A percentile compares a stretch with the other conserved stretches of the same genome.
phyloP scores from a whole-genome alignment of 1,140 invertebrate genomes.

The Babylonia areolata region DNA sequence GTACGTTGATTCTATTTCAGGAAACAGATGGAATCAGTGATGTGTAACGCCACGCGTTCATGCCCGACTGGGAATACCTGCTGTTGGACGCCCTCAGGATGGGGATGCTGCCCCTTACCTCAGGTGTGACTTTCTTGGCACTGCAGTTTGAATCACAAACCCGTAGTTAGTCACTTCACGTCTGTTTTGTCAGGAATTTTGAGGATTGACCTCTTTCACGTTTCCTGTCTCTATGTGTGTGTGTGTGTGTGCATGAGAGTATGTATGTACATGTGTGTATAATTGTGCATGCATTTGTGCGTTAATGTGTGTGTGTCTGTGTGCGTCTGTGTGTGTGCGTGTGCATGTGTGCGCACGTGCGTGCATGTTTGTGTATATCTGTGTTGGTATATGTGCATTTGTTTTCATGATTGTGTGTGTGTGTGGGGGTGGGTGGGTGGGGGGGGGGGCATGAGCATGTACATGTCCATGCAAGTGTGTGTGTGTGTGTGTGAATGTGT shows the following conservation, averaged over 20 bases:
- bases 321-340: neutral
- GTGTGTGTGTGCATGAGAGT: too few species aligned
- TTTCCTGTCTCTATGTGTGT: too few species aligned
- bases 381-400: neutral
- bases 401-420: neutral
- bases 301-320: neutral
- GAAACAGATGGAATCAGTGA: neutral
- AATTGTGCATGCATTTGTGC: too few species aligned
- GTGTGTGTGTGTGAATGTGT: conserved; percentile 8
- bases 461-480: neutral
- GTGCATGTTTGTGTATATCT: neutral
- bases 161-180: too few species aligned
- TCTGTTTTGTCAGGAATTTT: neutral
- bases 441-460: neutral
- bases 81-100: conserved; percentile 53
- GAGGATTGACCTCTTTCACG: too few species aligned
- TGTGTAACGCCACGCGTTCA: conserved; percentile 46
- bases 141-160: too few species aligned
- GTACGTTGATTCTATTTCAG: too few species aligned
- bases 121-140: neutral
- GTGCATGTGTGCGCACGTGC: neutral
- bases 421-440: neutral
- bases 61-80: conserved; percentile 57
- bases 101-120: conserved; percentile 57
- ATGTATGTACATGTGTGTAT: too few species aligned